Evolutionary conservation across 2,797 vertebrate species (phyloP), one percentile per base, ranked within the genome.

Genomic region (Peromyscus melanophrys): DNA sequence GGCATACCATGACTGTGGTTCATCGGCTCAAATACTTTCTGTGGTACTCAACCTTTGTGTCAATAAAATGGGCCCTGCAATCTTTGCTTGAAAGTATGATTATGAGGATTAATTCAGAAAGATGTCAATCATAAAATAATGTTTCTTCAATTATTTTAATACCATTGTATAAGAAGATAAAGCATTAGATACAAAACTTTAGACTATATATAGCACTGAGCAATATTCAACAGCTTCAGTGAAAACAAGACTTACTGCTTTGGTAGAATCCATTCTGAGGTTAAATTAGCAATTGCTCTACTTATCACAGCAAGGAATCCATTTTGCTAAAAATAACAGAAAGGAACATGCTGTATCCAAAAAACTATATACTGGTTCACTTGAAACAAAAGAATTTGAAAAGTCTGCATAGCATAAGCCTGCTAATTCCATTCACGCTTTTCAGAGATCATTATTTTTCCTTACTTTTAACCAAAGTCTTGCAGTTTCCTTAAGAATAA

Each of bases 221-320:
- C 92, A 98, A 94, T 94, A 57, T 77, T 97, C 91, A 96, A 17
- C 63, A 97, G 87, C 88, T 98, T 97, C 97, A 98, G 98, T 97
- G 97, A 98, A 98, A 98, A 97, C 23, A 96, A 49, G 97, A 97
- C 98, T 97, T 97, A 97, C 92, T 98, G 97, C 86, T 98, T 98
- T 98, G 97, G 96, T 87, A 97, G 96, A 98, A 98, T 97, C 96
- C 92, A 94, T 98, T 98, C 98, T 97, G 97, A 97, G 89, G 78
- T 97, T 90, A 98, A 98, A 98, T 98, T 98, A 98, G 92, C 96
- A 98, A 94, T 97, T 97, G 65, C 78, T 97, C 82, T 96, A 98
- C 97, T 98, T 98, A 98, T 98, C 98, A 97, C 98, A 99, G 98
- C 97, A 98, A 98, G 98, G 93, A 98, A 98, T 97, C 97, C 96